Evolutionary conservation across 2,113 vertebrate genomes (phyloP).

Genomic region (Toxostoma redivivum): DNA sequence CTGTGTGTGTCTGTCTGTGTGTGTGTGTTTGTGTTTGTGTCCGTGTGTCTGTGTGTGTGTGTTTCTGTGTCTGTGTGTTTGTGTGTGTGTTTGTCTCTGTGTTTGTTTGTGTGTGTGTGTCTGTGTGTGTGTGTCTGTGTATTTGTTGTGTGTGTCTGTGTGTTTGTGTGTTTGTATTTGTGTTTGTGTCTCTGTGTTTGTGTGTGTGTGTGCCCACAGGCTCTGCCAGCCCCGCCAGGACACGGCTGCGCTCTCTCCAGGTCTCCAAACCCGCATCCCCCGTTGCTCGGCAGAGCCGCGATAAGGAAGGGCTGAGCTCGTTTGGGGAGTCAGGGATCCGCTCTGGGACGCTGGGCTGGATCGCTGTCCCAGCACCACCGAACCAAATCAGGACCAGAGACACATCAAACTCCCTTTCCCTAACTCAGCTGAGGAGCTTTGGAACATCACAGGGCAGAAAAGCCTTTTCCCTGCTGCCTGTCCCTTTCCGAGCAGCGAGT

Average conservation of each 20-base stretch:
- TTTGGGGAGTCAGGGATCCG: fast-evolving
- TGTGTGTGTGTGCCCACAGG: fast-evolving
- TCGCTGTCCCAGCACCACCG: background rate
- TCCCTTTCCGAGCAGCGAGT: background rate
- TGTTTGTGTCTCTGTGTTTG: too few species aligned
- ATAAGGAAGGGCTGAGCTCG: background rate
- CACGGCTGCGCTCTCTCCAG: fast-evolving
- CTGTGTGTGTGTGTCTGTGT: too few species aligned
- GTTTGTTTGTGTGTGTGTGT: too few species aligned
- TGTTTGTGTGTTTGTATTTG: too few species aligned
- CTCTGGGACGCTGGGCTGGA: background rate
- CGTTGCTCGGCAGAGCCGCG: fast-evolving
- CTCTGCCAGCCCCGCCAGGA: background rate
- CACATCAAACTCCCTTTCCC: fast-evolving
- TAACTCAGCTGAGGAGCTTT: background rate
- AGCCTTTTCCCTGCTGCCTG: background rate
- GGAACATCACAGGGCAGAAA: background rate
- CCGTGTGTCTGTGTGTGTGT: too few species aligned
- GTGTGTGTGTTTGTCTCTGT: too few species aligned
- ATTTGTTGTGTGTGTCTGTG: too few species aligned
- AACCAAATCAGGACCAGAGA: fast-evolving
- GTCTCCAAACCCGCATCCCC: too few species aligned
- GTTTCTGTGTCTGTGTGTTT: too few species aligned
- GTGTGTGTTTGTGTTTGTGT: too few species aligned
- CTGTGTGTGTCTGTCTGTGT: too few species aligned